Percentiles rank a stretch among this genome's conserved stretches.
These are phyloP conservation scores for Condylostylus longicornis DNA, from an alignment of 1,140 invertebrate genomes.

Conservation along the genomic window DNA sequence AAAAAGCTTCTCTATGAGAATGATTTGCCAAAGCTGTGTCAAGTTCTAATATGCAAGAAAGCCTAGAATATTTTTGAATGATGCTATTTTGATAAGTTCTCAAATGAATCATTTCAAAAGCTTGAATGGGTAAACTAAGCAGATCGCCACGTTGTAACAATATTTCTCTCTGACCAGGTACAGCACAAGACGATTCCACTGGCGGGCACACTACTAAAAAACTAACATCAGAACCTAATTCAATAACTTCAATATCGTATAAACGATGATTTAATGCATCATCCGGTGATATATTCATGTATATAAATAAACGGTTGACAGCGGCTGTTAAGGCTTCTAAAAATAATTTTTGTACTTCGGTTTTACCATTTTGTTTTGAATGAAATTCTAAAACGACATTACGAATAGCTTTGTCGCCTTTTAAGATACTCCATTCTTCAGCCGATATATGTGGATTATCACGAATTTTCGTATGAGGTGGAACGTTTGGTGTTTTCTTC, in stretches of 20 bases:
- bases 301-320: constrained; percentile 53
- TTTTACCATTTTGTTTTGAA: constrained; percentile 35
- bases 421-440: constrained; percentile 80
- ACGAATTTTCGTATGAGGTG: constrained; percentile 81
- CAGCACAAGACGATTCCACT: constrained; percentile 75
- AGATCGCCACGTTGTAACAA: constrained; percentile 65
- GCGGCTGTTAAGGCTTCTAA: constrained; percentile 56
- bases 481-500: constrained; percentile 75
- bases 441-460: constrained; percentile 91
- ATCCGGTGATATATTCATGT: constrained; percentile 60
- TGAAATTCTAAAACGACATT: constrained; percentile 31
- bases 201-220: constrained; percentile 81
- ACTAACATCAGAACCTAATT: constrained; percentile 73
- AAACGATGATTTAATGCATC: constrained; percentile 56
- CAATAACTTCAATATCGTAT: constrained; percentile 84
- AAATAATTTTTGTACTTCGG: constrained; percentile 65
- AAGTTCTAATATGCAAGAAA: constrained; percentile 84
- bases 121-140: constrained; percentile 65
- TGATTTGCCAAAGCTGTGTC: constrained; percentile 85
- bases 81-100: constrained; percentile 80
- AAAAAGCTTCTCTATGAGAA: constrained; percentile 84
- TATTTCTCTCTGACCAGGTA: constrained; percentile 71
- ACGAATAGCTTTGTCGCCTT: constrained; percentile 35
- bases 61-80: constrained; percentile 71
- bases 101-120: constrained; percentile 86